Conservation (phyloP, 2,113 vertebrate genomes). For the Apteryx mantelli region DNA sequence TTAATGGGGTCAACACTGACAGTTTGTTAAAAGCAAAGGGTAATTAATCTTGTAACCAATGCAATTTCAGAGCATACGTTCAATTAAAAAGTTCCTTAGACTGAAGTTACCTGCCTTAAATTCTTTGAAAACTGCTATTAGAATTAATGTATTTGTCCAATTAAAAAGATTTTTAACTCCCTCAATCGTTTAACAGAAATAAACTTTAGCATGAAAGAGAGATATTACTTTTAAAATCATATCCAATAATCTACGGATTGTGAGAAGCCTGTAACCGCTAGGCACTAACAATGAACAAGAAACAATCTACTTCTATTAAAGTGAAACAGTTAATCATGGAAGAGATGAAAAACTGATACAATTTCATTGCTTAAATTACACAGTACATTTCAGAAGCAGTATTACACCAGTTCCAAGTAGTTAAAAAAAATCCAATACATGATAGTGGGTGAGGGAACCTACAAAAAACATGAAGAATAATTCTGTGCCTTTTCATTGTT, state of each 20-base stretch:
- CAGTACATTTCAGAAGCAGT: neutral
- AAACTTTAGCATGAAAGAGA: neutral
- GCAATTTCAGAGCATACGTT: neutral
- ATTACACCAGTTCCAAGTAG: neutral
- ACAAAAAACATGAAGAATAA: neutral
- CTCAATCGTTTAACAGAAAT: neutral
- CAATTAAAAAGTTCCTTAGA: neutral
- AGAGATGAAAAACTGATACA: accelerated
- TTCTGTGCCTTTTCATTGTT: neutral
- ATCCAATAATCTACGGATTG: neutral
- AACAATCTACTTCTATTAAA: neutral
- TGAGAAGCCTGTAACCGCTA: neutral
- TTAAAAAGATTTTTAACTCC: neutral
- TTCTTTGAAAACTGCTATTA: neutral
- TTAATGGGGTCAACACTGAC: neutral
- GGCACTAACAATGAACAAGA: neutral
- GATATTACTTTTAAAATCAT: neutral
- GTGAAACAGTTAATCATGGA: neutral
- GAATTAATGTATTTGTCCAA: neutral
- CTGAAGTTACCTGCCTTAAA: neutral
- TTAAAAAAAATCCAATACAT: neutral
- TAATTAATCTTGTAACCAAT: neutral
- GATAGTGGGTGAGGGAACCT: neutral
- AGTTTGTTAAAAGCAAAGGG: neutral
- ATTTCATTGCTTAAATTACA: neutral